Evolutionary conservation across 64 coral and sea anemone species (phyloP), one percentile per base, ranked within the genome.

Genomic region (Montipora efflorescens): DNA sequence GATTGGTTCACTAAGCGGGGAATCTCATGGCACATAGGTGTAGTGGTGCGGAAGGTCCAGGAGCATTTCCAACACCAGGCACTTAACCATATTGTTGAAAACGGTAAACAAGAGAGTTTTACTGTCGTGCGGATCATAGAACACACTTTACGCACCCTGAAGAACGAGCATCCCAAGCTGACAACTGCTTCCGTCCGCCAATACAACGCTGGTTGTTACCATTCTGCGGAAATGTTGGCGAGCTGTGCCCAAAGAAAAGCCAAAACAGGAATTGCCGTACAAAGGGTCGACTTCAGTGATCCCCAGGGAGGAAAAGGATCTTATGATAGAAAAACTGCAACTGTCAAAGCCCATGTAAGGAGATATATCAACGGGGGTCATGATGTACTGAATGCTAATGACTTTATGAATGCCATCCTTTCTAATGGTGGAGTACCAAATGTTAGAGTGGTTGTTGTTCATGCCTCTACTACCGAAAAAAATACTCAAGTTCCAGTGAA

Each of bases 211-310:
- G 76, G 89, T 16, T 91, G 89, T 48, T 91, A 91, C 59, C 89
- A 91, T 61, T 80, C 51, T 57, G 77, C 5, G 8, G 3, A 20
- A 19, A 80, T 90, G 48, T n/a, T 90, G 23, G 16, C 78, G 21
- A 19, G 58, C 12, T 87, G 62, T 73, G 18, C 10, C 20, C 46
- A 80, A 21, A 90, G 51, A 59, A 77, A 25, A n/a, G 59, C 64
- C 46, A 8, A 25, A 25, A 90, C 77, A 2, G 77, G 89, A 47
- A 90, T 81, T 23, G 23, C 21, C 10, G 20, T 79, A 6, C 13
- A 59, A 77, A 48, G 88, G 23, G 74, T 79, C 45, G 68, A 88
- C 70, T 75, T 88, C 43, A 74, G 66, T 20, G 85, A 75, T 43
- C 36, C 79, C 21, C 52, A 55, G 52, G 52, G 52, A 55, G 52